Evolutionary conservation across 2,888 invertebrate species (phyloP).

Genomic region (Ceriagrion tenellum): DNA sequence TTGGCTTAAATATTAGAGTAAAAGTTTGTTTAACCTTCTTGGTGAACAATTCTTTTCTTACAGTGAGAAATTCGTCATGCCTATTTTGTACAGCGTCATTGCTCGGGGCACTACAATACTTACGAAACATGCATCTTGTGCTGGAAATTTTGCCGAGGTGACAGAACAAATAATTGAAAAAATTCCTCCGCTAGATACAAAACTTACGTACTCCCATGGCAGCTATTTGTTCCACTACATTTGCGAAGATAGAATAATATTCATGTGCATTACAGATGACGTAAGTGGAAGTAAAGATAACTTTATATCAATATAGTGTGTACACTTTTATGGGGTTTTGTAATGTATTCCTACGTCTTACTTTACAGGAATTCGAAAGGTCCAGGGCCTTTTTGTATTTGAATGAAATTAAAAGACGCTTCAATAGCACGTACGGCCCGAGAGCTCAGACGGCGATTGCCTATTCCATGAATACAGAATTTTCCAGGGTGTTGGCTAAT

Average conservation of each 20-base stretch:
- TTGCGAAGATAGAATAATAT: slow-evolving; percentile 91
- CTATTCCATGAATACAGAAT: slow-evolving; percentile 98
- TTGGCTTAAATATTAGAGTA: not conserved
- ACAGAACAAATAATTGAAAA: slow-evolving; percentile 93
- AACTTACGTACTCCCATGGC: slow-evolving; percentile 95
- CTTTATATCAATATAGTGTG: slow-evolving; percentile 10
- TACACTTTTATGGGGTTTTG: slow-evolving; percentile 21
- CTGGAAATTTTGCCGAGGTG: slow-evolving; percentile 96
- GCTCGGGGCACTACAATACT: slow-evolving; percentile 91
- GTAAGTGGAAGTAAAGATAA: slow-evolving; percentile 81
- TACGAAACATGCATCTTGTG: slow-evolving; percentile 94
- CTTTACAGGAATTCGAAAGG: slow-evolving; percentile 92
- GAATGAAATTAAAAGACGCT: slow-evolving; percentile 93
- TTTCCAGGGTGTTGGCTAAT: slow-evolving; percentile 89
- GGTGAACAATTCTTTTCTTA: not conserved
- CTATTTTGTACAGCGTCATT: slow-evolving; percentile 93
- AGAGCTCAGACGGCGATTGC: slow-evolving; percentile 92
- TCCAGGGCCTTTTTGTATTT: slow-evolving; percentile 94
- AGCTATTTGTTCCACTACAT: slow-evolving; percentile 96
- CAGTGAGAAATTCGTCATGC: slow-evolving; percentile 82
- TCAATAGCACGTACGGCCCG: slow-evolving; percentile 89
- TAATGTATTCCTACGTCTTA: slow-evolving; percentile 69
- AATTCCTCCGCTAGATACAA: slow-evolving; percentile 93
- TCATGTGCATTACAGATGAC: slow-evolving; percentile 97
- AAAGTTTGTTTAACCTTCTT: not conserved